phyloP scores from a whole-genome alignment of 1,140 invertebrate species.

The Lucilia sericata region DNA sequence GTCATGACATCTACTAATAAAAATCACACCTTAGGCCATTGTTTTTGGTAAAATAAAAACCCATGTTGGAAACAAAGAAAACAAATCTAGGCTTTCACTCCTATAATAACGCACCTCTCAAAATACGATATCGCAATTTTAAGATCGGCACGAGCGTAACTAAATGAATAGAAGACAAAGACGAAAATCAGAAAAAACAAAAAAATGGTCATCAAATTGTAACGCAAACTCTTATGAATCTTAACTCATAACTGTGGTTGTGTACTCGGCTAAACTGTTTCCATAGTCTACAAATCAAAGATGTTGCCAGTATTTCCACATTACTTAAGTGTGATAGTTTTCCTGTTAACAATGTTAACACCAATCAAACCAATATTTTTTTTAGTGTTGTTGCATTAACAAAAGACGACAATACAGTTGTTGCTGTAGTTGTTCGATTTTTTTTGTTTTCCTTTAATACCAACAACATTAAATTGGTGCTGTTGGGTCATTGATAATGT shows the following conservation, averaged over 20 bases:
- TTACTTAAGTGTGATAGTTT: conserved; percentile 15
- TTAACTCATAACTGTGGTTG: not conserved
- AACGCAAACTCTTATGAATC: not conserved
- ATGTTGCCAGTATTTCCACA: not conserved
- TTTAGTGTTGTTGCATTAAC: not conserved
- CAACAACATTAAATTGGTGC: conserved; percentile 12
- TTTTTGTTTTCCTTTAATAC: conserved; percentile 38
- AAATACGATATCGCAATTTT: conserved; percentile 42
- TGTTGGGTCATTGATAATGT: conserved; percentile 32
- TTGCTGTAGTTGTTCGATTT: not conserved
- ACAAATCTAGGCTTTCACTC: conserved; percentile 26
- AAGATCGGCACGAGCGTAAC: conserved; percentile 49
- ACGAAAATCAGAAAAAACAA: not conserved
- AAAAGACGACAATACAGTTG: not conserved
- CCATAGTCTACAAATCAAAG: conserved; percentile 32
- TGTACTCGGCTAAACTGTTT: not conserved
- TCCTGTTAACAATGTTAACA: conserved; percentile 50
- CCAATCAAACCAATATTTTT: conserved; percentile 31
- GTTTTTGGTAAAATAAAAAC: conserved; percentile 22
- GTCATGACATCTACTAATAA: conserved; percentile 22
- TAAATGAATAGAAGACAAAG: conserved; percentile 45
- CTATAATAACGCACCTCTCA: conserved; percentile 20
- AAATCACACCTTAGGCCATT: conserved; percentile 35
- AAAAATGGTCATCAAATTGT: conserved; percentile 40
- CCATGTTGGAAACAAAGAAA: not conserved